Evolutionary conservation across 2,797 vertebrate species (phyloP), one percentile per base, ranked within the genome.

Genomic region (Tinamus major): DNA sequence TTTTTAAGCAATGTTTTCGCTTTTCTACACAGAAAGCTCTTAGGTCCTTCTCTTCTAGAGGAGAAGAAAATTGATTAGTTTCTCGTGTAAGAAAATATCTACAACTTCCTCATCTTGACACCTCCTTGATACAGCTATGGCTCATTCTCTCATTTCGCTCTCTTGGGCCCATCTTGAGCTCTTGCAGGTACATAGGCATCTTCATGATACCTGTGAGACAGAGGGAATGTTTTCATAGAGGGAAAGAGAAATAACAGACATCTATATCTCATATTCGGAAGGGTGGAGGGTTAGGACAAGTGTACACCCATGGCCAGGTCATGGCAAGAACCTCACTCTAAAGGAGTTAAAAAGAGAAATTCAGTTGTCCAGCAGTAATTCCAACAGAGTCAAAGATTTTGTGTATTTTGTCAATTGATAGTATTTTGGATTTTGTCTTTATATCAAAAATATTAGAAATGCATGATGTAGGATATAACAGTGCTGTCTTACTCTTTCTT

Each of bases 371-470:
- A 80, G 64, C 78, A 83, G n/a, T 61, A 58, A 46, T 92, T 90
- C 64, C 21, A 85, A 37, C 2, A 20, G 4, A 2, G 87, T 75
- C 65, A 59, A 87, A 64, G 61, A 46, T 92, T 53, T 55, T 7
- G 19, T 79, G n/a, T 90, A 41, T 90, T 93, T 95, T 78, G 78
- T 63, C 71, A 71, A 86, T 75, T 94, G 12, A 26, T 74, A 85
- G 17, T 72, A 72, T 80, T 35, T 89, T 62, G 37, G 8, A 42
- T 90, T 85, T 37, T 91, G 20, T 91, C 61, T 89, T 94, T 92
- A 91, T 49, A 53, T 61, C 51, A 64, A 42, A 49, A 59, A 5
- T 84, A 51, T 42, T 78, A 79, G 55, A 8, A 55, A 4, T 70
- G 75, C n/a, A 20, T 53, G 10, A 39, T 55, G n/a, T 24, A 72